Base-by-base conservation (phyloP, 1,140 invertebrate genomes). In the Ptiloglossa arizonensis region DNA sequence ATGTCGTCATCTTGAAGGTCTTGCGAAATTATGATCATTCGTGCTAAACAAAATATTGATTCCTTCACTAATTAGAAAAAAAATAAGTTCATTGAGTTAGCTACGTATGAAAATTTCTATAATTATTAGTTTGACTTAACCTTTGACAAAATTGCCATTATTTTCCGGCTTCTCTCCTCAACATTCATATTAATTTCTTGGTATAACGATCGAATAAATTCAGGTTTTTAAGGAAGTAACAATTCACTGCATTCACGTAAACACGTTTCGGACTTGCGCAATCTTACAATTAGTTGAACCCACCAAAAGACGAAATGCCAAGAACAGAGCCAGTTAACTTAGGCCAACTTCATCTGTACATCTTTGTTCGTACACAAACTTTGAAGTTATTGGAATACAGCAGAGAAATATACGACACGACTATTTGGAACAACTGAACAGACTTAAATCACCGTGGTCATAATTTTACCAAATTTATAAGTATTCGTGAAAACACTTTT, bases 311-410 rank as follows among this genome's bases (percentile, higher is more conserved):
- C 77, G 24, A 64, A 63, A 63, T 68, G 52, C 29, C 22, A 17
- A 8, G 17, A 67, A 60, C 56, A 74, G 57, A 54, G 27, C 46
- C 54, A 57, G 68, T 74, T 68, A 80, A 81, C 50, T 71, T 81
- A 17, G 59, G 0, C 66, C 24, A 81, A 81, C 67, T 78, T 80
- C 74, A 54, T 59, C 66, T 57, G 48, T 59, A 78, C 74, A 62
- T 44, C 56, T 46, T 41, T 35, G 46, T 62, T 56, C 68, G 29
- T 56, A 38, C 52, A 66, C 57, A 46, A 75, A 80, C 46, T 75
- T 80, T 38, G 48, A 56, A 38, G 9, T 50, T 72, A 44, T 72
- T 50, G 29, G n/a, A n/a, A 57, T 15, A 50, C 44, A 27, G 24
- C 54, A n/a, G 17, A 35, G 44, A 63, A 72, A 63, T 63, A 57